These are phyloP conservation scores for Metellina segmentata DNA, from an alignment of 2,888 invertebrate genomes.

Conservation along the genomic window DNA sequence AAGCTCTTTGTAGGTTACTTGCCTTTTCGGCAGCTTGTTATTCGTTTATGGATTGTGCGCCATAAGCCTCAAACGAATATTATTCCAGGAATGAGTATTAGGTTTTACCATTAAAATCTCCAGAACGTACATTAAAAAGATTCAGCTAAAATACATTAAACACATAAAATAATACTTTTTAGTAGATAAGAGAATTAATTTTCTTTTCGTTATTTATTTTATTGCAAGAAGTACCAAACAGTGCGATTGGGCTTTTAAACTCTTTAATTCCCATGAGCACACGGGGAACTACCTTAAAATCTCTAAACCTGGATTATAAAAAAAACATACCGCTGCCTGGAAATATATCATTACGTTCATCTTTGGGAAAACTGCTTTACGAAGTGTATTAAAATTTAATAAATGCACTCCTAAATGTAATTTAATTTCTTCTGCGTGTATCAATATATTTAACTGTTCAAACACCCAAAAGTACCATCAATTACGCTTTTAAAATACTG, in stretches of 20 bases:
- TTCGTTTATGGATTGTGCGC: no score
- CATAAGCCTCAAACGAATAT: no score
- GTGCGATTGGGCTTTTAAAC: not conserved
- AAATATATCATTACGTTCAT: not conserved
- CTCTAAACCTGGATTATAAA: not conserved
- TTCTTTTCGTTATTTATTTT: no score
- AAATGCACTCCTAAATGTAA: constrained; percentile 19
- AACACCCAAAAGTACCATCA: constrained; percentile 34
- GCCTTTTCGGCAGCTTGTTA: no score
- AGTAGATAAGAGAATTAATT: no score
- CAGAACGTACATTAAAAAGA: no score
- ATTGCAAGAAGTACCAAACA: not conserved
- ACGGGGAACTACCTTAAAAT: not conserved
- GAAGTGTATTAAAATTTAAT: constrained; percentile 20
- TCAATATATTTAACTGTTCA: constrained; percentile 37
- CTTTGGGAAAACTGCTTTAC: not conserved
- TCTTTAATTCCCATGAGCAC: not conserved
- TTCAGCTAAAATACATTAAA: no score
- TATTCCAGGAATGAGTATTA: no score
- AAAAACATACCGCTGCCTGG: not conserved
- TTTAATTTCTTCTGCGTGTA: constrained; percentile 29
- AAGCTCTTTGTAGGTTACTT: no score
- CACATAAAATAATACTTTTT: no score
- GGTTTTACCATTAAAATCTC: no score
- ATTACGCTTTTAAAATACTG: constrained; percentile 29